Evolutionary conservation across 2,797 vertebrate genomes (phyloP).

Genomic region (Tympanoctomys barrerae): DNA sequence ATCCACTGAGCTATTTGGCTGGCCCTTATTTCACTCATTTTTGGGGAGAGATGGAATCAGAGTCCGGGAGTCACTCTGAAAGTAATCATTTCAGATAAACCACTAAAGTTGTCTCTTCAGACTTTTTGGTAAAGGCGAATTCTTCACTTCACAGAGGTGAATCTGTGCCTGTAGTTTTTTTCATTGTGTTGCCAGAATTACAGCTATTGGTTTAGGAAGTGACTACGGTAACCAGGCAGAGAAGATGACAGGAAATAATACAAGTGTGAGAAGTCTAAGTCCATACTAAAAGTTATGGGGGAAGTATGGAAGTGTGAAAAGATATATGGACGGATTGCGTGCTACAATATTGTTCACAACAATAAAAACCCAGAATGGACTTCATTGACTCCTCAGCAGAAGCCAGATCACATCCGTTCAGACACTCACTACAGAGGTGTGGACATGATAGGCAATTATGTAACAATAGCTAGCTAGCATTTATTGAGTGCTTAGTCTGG

Average conservation of each 20-base stretch:
- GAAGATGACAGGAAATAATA: neutral
- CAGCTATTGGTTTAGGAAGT: neutral
- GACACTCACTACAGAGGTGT: neutral
- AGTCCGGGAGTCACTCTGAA: neutral
- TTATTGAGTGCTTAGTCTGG: neutral
- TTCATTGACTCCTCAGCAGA: neutral
- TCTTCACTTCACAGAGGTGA: neutral
- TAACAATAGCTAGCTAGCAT: neutral
- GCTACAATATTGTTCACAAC: neutral
- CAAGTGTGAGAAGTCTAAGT: neutral
- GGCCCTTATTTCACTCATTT: too few species aligned
- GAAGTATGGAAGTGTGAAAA: neutral
- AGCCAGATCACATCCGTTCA: neutral
- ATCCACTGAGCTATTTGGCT: too few species aligned
- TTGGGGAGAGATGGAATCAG: neutral
- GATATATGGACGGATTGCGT: neutral
- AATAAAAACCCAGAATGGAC: neutral
- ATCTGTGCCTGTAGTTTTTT: neutral
- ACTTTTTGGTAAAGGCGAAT: neutral
- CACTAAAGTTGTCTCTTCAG: neutral
- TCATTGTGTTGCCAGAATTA: slow-evolving; percentile 1
- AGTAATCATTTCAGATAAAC: neutral
- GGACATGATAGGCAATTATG: neutral
- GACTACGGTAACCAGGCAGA: neutral
- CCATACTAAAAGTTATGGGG: neutral